Conservation (phyloP, 1,140 invertebrate species). For the Cyphomyrmex costatus region DNA sequence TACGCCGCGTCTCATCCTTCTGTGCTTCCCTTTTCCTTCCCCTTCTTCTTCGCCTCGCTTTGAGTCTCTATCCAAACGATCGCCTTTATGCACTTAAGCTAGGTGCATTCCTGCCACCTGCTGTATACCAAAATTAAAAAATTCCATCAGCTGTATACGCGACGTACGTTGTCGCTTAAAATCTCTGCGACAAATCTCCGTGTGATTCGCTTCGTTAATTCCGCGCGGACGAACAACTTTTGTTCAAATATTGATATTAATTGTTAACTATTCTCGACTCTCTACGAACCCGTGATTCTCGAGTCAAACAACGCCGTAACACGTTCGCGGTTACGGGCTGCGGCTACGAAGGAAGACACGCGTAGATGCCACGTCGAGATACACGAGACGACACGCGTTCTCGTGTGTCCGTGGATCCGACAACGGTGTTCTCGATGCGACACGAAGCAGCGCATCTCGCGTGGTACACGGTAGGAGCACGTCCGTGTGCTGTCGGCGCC, state of each 20-base stretch:
- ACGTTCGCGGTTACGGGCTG: conserved; percentile 14
- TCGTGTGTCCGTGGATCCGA: background rate
- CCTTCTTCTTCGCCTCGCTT: background rate
- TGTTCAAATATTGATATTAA: background rate
- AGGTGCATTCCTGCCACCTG: conserved; percentile 43
- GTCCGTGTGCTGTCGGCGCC: conserved; percentile 64
- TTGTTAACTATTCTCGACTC: conserved; percentile 22
- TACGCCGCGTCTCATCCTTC: conserved; percentile 40
- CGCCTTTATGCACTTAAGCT: conserved; percentile 14
- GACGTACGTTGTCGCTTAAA: background rate
- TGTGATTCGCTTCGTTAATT: background rate
- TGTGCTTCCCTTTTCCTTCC: background rate
- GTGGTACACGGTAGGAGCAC: conserved; percentile 33
- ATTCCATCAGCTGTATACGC: background rate
- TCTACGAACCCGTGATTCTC: background rate
- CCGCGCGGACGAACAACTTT: background rate
- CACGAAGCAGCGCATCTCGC: conserved; percentile 22
- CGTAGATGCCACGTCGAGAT: conserved; percentile 58
- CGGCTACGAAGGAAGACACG: conserved; percentile 6
- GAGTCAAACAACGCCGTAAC: conserved; percentile 6
- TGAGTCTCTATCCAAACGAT: conserved; percentile 25
- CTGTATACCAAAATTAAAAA: conserved; percentile 26
- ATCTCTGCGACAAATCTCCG: background rate
- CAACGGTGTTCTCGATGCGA: conserved; percentile 26
- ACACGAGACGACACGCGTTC: conserved; percentile 45